Evolutionary conservation across 2,888 invertebrate species (phyloP).

Genomic region (Lithophane ornitopus): DNA sequence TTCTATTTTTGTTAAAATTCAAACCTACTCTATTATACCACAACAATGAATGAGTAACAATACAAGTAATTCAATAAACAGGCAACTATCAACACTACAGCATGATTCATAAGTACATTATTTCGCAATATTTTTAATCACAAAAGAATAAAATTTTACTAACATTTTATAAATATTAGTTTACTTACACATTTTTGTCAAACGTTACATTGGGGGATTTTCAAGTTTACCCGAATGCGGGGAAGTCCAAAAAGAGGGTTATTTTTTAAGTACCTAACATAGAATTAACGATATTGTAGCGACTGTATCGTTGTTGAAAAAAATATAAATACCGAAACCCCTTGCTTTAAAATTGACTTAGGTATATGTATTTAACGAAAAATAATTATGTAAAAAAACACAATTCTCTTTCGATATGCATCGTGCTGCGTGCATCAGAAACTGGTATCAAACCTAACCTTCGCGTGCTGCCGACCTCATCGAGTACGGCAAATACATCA

Average conservation of each 20-base stretch:
- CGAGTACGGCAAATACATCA: slow-evolving; percentile 33
- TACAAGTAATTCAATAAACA: not conserved
- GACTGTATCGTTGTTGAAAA: too few species aligned
- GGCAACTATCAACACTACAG: not conserved
- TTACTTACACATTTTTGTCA: too few species aligned
- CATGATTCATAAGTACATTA: slow-evolving; percentile 42
- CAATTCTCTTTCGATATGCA: slow-evolving; percentile 8
- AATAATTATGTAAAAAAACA: not conserved
- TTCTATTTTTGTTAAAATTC: not conserved
- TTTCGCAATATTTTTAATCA: slow-evolving; percentile 20
- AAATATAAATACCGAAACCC: too few species aligned
- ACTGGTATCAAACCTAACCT: slow-evolving; percentile 27
- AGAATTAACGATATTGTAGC: not conserved
- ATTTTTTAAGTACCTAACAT: not conserved
- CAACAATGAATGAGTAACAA: slow-evolving; percentile 3
- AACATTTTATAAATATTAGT: too few species aligned
- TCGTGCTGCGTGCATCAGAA: slow-evolving; percentile 38
- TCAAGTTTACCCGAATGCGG: not conserved
- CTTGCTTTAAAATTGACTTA: not conserved
- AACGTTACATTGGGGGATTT: not conserved
- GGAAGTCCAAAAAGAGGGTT: not conserved
- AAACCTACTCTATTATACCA: not conserved
- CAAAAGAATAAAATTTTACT: slow-evolving; percentile 6
- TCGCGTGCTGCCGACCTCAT: slow-evolving; percentile 40
- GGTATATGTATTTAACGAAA: not conserved